Base-by-base conservation (phyloP, 92 coral and sea anemone genomes). In the Pocillopora meandrina region DNA sequence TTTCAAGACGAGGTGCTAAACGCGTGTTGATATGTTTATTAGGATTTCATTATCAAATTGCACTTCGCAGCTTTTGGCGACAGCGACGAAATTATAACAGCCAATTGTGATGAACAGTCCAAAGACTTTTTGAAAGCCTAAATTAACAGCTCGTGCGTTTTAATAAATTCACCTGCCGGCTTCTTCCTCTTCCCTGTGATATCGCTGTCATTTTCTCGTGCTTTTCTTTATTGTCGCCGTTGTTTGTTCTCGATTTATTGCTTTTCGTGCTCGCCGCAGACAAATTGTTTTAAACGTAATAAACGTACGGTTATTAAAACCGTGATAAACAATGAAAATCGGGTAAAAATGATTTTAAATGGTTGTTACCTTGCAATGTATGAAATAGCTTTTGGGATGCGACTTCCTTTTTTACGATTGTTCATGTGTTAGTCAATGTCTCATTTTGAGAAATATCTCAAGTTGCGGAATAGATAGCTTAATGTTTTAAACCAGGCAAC, bases 161-260 rank as follows among this genome's bases (percentile, higher is more conserved):
- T 84, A 84, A 84, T 77, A 84, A 77, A 21, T 64, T 71, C 35
- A 19, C 65, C 65, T 64, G 47, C 68, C 75, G 76, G 83, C 17
- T 18, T 42, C 76, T 15, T 33, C 34, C 58, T 65, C 68, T 82
- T 62, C 62, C 73, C 64, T 26, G 55, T 70, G 91, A 82, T 68
- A 5, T 83, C 55, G 64, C 68, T 82, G 91, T 72, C 82, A 82
- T 75, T 23, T 82, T 47, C 67, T 60, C 19, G 9, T 31, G 61
- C 65, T 65, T 55, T 23, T 68, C 55, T 81, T 82, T 76, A 59
- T 82, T 47, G 81, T 84, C 89, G 92, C 92, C 84, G 72, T 77
- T 94, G 85, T 94, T 94, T 90, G 89, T 82, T 87, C 90, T 84
- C 61, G 87, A 82, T 84, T 92, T 94, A 94, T 94, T 87, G 93